phyloP scores from a whole-genome alignment of 1,140 invertebrate species.

The Drosophila equinoxialis region DNA sequence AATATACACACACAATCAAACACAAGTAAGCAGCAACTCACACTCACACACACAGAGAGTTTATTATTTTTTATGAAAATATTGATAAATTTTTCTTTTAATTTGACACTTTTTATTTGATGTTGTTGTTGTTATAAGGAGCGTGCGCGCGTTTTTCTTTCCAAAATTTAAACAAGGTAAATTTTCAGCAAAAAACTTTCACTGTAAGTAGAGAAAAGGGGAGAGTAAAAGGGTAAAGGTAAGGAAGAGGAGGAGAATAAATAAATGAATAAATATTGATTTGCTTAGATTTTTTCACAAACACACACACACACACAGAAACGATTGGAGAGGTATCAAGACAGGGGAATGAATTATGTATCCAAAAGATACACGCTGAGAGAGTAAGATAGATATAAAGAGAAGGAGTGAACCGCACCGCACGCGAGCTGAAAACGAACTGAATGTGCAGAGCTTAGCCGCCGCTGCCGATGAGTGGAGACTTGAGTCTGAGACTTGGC shows the following conservation, averaged over 20 bases:
- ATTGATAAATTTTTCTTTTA: slow-evolving; percentile 54
- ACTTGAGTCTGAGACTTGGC: slow-evolving; percentile 59
- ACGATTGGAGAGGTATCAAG: slow-evolving; percentile 12
- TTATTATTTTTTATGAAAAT: slow-evolving; percentile 24
- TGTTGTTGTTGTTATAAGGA: slow-evolving; percentile 46
- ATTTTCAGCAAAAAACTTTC: slow-evolving; percentile 73
- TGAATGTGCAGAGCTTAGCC: slow-evolving; percentile 61
- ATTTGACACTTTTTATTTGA: slow-evolving; percentile 60
- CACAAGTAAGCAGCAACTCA: slow-evolving; percentile 32
- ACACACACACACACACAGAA: slow-evolving; percentile 16
- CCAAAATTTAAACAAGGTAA: slow-evolving; percentile 71
- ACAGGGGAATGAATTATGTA: slow-evolving; percentile 20
- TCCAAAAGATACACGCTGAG: slow-evolving; percentile 28
- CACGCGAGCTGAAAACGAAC: slow-evolving; percentile 81
- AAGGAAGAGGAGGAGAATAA: not conserved
- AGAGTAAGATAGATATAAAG: slow-evolving; percentile 20
- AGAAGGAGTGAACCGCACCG: slow-evolving; percentile 77
- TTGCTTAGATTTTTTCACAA: slow-evolving; percentile 20
- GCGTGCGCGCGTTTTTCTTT: slow-evolving; percentile 57
- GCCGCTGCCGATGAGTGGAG: slow-evolving; percentile 51
- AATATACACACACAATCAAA: slow-evolving; percentile 53
- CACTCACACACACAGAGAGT: slow-evolving; percentile 46
- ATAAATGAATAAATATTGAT: slow-evolving; percentile 38
- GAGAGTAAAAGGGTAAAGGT: slow-evolving; percentile 3
- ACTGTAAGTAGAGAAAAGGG: slow-evolving; percentile 58